phyloP scores from a whole-genome alignment of 1,140 invertebrate species.

The Drosophila oshimai region DNA sequence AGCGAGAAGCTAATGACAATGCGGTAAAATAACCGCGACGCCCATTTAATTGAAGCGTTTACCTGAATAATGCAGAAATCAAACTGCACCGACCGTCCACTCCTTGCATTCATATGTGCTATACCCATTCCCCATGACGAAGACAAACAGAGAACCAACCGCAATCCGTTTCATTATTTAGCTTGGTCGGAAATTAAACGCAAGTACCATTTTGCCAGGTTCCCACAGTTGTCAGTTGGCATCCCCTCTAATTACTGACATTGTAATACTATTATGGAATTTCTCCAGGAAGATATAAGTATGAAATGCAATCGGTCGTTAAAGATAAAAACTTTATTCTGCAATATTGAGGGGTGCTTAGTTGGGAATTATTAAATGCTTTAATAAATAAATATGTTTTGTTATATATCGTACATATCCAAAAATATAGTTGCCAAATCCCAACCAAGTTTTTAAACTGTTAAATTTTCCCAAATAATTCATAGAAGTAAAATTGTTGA shows the following conservation, averaged over 20 bases:
- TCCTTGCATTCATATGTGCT: neutral
- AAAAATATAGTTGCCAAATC: too few species aligned
- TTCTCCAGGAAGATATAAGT: conserved; percentile 9
- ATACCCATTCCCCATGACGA: conserved; percentile 32
- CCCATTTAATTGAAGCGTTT: conserved; percentile 41
- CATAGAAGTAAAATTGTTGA: too few species aligned
- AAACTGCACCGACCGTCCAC: conserved; percentile 11
- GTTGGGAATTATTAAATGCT: too few species aligned
- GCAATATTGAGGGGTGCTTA: too few species aligned
- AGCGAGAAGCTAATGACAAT: conserved; percentile 30
- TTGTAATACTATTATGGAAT: conserved; percentile 37
- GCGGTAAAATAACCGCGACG: conserved; percentile 7
- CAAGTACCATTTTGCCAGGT: conserved; percentile 24
- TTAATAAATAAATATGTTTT: too few species aligned
- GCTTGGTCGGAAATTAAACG: neutral
- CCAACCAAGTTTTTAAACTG: too few species aligned
- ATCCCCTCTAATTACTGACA: conserved; percentile 21
- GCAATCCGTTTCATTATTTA: conserved; percentile 11
- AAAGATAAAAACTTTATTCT: too few species aligned
- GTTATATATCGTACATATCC: too few species aligned
- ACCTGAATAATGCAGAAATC: conserved; percentile 49
- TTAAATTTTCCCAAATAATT: too few species aligned
- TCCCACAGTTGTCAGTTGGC: conserved; percentile 49
- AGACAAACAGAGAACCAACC: neutral
- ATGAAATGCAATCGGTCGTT: too few species aligned